Base-by-base conservation (phyloP, 2,113 vertebrate genomes). In the Gobius niger region DNA sequence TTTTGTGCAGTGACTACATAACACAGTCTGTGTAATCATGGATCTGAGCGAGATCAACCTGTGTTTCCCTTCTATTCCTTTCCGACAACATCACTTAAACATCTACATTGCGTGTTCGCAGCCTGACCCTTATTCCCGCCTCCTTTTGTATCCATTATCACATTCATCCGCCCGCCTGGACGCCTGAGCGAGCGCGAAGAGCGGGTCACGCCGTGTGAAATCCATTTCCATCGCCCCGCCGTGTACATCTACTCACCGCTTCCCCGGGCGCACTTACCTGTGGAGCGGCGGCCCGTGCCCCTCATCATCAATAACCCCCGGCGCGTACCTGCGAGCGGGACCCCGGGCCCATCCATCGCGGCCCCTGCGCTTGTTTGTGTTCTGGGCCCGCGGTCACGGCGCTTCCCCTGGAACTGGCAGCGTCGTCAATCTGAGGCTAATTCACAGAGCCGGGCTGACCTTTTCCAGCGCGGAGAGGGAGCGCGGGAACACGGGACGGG, bases 351-450 rank as follows among this genome's bases (percentile, higher is more conserved):
- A 80, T 88, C 85, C 81, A 85, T 87, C 76, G 84, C 73, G 61
- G 54, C 82, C 81, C 79, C 82, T 1, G 74, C 77, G 80, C 81
- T 49, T 84, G 82, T 87, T 86, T 83, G 88, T 84, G 80, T 81
- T 86, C 86, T 34, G 24, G 3, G 78, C 76, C 68, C 79, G 78
- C 76, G 83, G 85, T 86, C 77, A 83, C 80, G 80, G 73, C 85
- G 88, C 89, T 88, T 90, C 87, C 79, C 47, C 76, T 62, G 60
- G 82, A 84, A 81, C 82, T 84, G 87, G 84, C 89, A 90, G 87
- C 85, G 86, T 88, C 85, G 91, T 92, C 88, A 92, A 91, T 93
- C 90, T 87, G 83, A 77, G 75, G 78, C 82, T 87, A 89, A 88
- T 91, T 91, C 88, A 88, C 83, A 81, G 79, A 82, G 83, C 82